A percentile compares a stretch with the other conserved stretches of the same genome.
These are phyloP conservation scores for Poeciliopsis retropinna DNA, from an alignment of 2,113 vertebrate genomes.

Conservation along the genomic window DNA sequence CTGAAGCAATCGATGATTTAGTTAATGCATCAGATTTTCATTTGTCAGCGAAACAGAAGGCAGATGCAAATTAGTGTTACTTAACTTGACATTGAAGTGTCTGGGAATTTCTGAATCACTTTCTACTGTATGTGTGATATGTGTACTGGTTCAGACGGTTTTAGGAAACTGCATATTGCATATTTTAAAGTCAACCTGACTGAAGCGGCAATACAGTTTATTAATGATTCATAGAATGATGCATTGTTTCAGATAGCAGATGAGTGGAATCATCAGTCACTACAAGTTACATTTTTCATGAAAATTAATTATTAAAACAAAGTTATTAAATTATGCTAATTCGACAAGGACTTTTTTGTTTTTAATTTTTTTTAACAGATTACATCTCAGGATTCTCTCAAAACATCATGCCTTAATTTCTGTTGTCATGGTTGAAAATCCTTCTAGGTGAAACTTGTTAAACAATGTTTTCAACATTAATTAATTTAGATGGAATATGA, in stretches of 20 bases:
- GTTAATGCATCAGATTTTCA: too few species aligned
- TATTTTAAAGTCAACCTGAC: conserved; percentile 2
- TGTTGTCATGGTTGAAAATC: conserved; percentile 41
- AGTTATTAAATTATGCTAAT: conserved; percentile 64
- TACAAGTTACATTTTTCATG: conserved; percentile 49
- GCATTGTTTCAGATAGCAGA: conserved; percentile 33
- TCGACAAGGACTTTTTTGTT: conserved; percentile 23
- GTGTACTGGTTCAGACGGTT: not conserved
- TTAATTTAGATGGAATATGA: conserved; percentile 56
- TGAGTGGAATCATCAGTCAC: conserved; percentile 32
- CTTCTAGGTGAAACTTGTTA: conserved; percentile 39
- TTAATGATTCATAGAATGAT: conserved; percentile 34
- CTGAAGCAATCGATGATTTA: too few species aligned
- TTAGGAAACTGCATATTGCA: not conserved
- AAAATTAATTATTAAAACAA: conserved; percentile 50
- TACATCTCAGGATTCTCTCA: conserved; percentile 22
- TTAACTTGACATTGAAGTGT: not conserved
- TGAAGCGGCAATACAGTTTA: conserved; percentile 16
- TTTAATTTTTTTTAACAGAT: conserved; percentile 38
- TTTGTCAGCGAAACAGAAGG: too few species aligned
- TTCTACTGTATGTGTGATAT: not conserved
- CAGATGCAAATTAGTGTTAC: not conserved
- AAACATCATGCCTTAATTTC: conserved; percentile 41
- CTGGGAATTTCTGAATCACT: not conserved
- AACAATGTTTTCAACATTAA: conserved; percentile 54